phyloP scores from a whole-genome alignment of 2,113 vertebrate species.

The Onychostoma macrolepis region DNA sequence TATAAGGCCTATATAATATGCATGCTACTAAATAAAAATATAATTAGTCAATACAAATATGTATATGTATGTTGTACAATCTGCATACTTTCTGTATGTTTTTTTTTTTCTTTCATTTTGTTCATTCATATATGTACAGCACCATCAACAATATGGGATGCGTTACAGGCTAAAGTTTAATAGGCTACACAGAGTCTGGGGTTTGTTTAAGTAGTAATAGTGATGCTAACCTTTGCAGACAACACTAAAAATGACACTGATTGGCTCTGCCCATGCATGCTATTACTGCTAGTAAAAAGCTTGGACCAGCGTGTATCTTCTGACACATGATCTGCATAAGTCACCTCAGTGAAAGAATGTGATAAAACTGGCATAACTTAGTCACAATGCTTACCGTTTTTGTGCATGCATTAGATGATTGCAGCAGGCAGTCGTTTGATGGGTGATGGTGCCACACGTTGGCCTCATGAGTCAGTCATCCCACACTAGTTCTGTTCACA shows the following conservation, averaged over 20 bases:
- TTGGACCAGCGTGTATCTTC: neutral
- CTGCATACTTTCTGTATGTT: too few relatives aligned
- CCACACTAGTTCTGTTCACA: conserved; percentile 15
- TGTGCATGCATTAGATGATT: conserved; percentile 9
- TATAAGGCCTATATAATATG: too few relatives aligned
- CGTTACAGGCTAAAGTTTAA: neutral
- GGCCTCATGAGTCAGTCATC: conserved; percentile 23
- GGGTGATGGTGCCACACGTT: neutral
- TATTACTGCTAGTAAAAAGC: conserved; percentile 6
- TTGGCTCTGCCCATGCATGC: neutral
- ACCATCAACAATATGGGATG: neutral
- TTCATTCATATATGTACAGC: too few relatives aligned
- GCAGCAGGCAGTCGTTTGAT: neutral
- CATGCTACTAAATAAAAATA: too few relatives aligned
- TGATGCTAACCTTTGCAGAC: neutral
- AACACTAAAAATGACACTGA: neutral
- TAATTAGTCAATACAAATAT: too few relatives aligned
- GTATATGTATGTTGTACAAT: too few relatives aligned
- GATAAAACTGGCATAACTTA: neutral
- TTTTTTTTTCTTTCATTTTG: too few relatives aligned
- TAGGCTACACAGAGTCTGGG: neutral
- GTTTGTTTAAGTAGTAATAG: neutral
- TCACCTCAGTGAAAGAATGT: neutral
- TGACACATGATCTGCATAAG: neutral
- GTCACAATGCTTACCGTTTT: neutral